A percentile compares a stretch with the other conserved stretches of the same genome.
phyloP scores from a whole-genome alignment of 1,140 invertebrate genomes.

The Panagrolaimus sp. region DNA sequence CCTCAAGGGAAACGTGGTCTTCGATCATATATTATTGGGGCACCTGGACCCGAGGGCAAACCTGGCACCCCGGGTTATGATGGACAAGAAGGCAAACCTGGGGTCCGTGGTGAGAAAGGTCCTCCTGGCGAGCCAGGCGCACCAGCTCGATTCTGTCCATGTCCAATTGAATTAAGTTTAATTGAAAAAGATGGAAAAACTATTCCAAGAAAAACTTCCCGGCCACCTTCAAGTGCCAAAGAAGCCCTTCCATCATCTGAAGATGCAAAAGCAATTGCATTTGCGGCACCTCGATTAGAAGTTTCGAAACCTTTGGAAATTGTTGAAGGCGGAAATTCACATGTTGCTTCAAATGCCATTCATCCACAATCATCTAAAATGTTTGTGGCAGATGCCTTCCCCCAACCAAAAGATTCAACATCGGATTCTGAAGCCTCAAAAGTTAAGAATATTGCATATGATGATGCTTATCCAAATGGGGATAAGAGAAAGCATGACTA shows the following conservation, averaged over 20 bases:
- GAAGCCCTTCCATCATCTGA: not conserved
- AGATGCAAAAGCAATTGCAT: not conserved
- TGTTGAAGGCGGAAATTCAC: constrained; percentile 7
- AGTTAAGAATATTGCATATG: constrained; percentile 3
- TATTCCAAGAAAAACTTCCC: too few species aligned
- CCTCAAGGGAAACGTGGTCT: constrained; percentile 34
- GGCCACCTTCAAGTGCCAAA: not conserved
- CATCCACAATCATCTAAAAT: not conserved
- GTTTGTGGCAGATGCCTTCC: not conserved
- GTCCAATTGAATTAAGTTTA: constrained; percentile 30
- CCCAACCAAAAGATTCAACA: not conserved
- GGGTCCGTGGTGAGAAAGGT: constrained; percentile 26
- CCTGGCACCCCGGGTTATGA: constrained; percentile 35
- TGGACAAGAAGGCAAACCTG: constrained; percentile 37
- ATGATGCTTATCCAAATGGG: not conserved
- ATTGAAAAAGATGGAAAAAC: not conserved
- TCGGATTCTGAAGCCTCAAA: not conserved
- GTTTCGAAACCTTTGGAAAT: not conserved
- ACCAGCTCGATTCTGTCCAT: constrained; percentile 27
- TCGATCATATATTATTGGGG: constrained; percentile 30
- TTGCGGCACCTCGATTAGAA: not conserved
- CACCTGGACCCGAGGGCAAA: constrained; percentile 32
- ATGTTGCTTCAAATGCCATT: not conserved
- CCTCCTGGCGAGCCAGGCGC: constrained; percentile 28
- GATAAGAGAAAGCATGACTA: not conserved